phyloP scores from a whole-genome alignment of 2,113 vertebrate genomes.

The Pterocles orientalis region DNA sequence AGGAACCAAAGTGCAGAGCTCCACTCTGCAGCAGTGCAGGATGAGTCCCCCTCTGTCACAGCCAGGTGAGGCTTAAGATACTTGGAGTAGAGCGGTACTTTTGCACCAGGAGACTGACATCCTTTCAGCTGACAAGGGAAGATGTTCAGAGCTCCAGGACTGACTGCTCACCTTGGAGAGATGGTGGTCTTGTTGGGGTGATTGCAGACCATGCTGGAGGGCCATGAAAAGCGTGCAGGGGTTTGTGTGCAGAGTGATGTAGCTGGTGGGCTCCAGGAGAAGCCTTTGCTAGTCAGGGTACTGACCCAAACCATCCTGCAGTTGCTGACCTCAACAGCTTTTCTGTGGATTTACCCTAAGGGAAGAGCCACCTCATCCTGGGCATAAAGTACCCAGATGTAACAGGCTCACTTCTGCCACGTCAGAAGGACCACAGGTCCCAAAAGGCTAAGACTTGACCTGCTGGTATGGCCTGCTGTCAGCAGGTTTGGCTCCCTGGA shows the following conservation, averaged over 20 bases:
- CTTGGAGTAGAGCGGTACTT: background rate
- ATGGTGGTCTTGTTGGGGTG: background rate
- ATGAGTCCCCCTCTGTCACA: background rate
- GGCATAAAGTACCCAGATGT: background rate
- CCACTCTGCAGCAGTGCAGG: rapidly evolving
- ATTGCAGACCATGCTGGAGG: background rate
- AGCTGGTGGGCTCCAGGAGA: background rate
- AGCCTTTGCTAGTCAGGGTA: background rate
- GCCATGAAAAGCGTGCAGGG: background rate
- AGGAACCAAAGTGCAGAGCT: background rate
- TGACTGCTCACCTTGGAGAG: background rate
- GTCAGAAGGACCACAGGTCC: rapidly evolving
- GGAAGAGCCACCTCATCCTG: background rate
- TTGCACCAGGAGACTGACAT: background rate
- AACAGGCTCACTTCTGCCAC: background rate
- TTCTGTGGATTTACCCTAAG: background rate
- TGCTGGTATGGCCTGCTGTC: background rate
- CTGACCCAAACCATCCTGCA: background rate
- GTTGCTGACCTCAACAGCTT: rapidly evolving
- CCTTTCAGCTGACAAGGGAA: background rate
- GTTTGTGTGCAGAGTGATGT: rapidly evolving
- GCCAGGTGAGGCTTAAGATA: background rate
- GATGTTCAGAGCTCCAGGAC: background rate
- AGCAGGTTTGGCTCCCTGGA: background rate
- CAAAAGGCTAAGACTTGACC: background rate